A percentile compares a stretch with the other conserved stretches of the same genome.
These are phyloP conservation scores for Parnassius mnemosyne DNA, from an alignment of 2,888 invertebrate genomes.

Conservation along the genomic window DNA sequence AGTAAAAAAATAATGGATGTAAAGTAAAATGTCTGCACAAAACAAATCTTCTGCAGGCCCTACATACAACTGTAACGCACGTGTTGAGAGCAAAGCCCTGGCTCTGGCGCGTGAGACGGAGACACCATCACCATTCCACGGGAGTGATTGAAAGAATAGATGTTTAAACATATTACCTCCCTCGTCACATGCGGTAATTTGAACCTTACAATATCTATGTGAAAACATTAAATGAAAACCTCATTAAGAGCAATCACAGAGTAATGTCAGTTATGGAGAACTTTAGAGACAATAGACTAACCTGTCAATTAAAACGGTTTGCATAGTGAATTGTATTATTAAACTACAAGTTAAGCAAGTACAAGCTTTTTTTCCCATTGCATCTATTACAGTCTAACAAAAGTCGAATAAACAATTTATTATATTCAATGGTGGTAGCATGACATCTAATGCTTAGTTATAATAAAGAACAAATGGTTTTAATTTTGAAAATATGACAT, in stretches of 20 bases:
- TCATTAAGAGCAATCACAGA: constrained; percentile 4
- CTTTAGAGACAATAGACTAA: no score
- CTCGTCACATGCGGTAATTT: constrained; percentile 18
- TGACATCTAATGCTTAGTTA: no score
- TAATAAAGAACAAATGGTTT: no score
- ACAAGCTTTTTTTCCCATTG: no score
- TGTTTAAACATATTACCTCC: constrained; percentile 12
- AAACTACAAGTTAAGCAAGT: no score
- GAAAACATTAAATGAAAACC: constrained; percentile 12
- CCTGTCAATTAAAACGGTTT: no score
- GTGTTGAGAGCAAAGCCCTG: constrained; percentile 37
- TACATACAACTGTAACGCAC: constrained; percentile 34
- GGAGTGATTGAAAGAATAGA: constrained; percentile 10
- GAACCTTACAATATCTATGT: constrained; percentile 6
- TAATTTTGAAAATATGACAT: no score
- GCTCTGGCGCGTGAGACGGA: constrained; percentile 30
- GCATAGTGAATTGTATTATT: no score
- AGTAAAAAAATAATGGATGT: neutral
- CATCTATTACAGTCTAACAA: no score
- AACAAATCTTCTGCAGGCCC: constrained; percentile 9
- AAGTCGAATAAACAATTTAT: no score
- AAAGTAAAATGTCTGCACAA: constrained; percentile 5
- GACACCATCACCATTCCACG: constrained; percentile 18
- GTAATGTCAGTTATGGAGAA: no score
- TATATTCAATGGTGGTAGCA: no score